Evolutionary conservation across 1,140 invertebrate species (phyloP), one percentile per base, ranked within the genome.

Genomic region (Heliothis subflexa): DNA sequence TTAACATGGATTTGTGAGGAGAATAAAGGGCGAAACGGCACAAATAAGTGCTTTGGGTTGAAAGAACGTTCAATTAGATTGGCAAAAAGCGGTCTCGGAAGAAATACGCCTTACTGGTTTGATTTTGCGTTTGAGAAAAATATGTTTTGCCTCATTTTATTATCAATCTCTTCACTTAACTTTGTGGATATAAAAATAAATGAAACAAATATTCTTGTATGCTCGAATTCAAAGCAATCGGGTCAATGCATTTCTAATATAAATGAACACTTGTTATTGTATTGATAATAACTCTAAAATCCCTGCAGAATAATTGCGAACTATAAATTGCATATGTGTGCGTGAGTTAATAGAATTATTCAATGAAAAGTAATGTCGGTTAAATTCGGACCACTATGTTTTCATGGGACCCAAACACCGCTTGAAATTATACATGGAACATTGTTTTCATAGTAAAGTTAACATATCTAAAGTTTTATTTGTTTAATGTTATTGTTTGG

Each of bases 381-480:
- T 33, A n/a, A 59, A 50, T n/a, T n/a, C 49, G 75, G 81, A 78
- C 75, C 76, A 80, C 18, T 61, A 52, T 78, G 50, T 81, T 45
- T 79, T 68, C 50, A 82, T 72, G 80, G 80, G 80, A 84, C 83
- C 80, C 61, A 80, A 62, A 73, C 45, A 57, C 66, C 49, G 73
- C 77, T 83, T 81, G 12, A 62, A 57, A 33, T 79, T 49, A 72
- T 59, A 18, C 50, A 13, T 71, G 70, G 7, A 40, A 70, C 33
- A 75, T 74, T 52, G 45, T 75, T 52, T 52, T 64, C 47, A 52
- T 64, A 64, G 18, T 75, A 75, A 62, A n/a, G 59, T 81, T 83
- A 73, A 85, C 84, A 87, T 87, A 85, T 87, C 84, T 85, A 75
- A 62, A 74, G 78, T 59, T 82, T 82, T 57, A 66, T 81, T 84